These are phyloP conservation scores for Linyphia triangularis DNA, from an alignment of 2,888 invertebrate genomes.

Conservation along the genomic window DNA sequence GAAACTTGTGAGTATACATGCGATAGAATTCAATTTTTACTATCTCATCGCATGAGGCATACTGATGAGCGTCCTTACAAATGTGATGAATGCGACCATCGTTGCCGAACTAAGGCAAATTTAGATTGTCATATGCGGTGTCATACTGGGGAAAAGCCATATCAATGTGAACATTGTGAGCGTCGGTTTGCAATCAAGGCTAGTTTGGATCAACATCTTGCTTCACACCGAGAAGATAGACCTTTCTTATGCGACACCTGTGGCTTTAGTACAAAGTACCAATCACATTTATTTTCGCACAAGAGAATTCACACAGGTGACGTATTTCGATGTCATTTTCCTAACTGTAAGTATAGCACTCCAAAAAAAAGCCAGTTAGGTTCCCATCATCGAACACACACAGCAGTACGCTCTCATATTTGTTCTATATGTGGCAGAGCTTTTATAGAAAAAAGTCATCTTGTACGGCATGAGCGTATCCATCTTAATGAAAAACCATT, in stretches of 20 bases:
- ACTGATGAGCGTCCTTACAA: constrained; percentile 81
- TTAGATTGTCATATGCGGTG: constrained; percentile 83
- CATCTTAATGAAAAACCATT: constrained; percentile 85
- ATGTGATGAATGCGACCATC: constrained; percentile 83
- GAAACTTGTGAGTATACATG: constrained; percentile 83
- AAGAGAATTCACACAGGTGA: constrained; percentile 84
- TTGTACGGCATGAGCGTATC: constrained; percentile 85
- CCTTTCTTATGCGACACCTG: constrained; percentile 85
- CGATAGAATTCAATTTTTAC: constrained; percentile 82
- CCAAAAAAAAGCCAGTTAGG: constrained; percentile 85
- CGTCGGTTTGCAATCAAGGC: constrained; percentile 83
- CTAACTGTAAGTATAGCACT: constrained; percentile 84
- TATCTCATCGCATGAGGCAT: constrained; percentile 84
- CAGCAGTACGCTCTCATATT: constrained; percentile 82
- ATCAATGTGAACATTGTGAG: constrained; percentile 83
- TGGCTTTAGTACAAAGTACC: constrained; percentile 85
- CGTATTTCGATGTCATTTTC: constrained; percentile 84
- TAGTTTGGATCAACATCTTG: constrained; percentile 83
- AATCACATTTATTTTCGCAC: constrained; percentile 85
- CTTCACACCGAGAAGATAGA: constrained; percentile 83
- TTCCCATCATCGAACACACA: constrained; percentile 84
- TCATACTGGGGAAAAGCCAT: constrained; percentile 83
- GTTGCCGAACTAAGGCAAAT: constrained; percentile 83
- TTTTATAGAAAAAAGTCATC: constrained; percentile 85
- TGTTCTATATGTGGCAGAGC: constrained; percentile 84